Conservation (phyloP, 1,140 invertebrate genomes). For the Potamilus streckersoni region DNA sequence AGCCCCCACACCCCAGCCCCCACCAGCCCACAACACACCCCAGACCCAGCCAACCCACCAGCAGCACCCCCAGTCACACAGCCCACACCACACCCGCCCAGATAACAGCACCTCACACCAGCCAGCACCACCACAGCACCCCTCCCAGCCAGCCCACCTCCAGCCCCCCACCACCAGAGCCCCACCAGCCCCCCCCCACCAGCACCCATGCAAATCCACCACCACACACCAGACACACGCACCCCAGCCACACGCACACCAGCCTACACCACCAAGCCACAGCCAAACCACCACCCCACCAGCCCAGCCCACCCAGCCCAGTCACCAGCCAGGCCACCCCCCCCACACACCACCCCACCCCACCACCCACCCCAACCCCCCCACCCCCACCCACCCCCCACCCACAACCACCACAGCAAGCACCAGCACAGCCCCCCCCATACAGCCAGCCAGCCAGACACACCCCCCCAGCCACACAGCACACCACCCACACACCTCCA, state of each 20-base stretch:
- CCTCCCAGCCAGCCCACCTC: no score
- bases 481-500: constrained; percentile 1
- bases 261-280: no score
- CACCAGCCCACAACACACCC: no score
- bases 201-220: no score
- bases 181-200: no score
- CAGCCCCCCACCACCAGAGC: no score
- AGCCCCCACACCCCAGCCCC: neutral
- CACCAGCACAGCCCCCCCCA: neutral
- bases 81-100: no score
- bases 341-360: neutral
- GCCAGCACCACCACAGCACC: no score
- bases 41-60: neutral
- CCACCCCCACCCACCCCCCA: neutral
- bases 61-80: neutral
- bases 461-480: neutral
- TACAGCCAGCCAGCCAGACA: neutral
- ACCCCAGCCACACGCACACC: no score
- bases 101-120: no score
- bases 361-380: neutral
- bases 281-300: neutral
- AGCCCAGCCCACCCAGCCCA: neutral
- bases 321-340: neutral
- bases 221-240: no score
- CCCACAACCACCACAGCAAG: neutral